phyloP scores from a whole-genome alignment of 2,113 vertebrate genomes.

The Menura novaehollandiae region DNA sequence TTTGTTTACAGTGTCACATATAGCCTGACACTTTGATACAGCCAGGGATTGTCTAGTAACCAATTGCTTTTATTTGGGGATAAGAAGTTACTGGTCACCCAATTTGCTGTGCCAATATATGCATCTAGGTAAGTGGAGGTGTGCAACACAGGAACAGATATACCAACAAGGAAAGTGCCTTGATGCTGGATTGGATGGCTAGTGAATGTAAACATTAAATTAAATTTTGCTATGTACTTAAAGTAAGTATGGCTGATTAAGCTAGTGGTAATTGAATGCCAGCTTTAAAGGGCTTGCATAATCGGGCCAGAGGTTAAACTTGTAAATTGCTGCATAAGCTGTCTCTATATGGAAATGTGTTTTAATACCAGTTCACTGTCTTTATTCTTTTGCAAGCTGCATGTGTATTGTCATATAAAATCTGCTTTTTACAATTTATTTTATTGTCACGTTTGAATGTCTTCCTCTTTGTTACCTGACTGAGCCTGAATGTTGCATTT shows the following conservation, averaged over 20 bases:
- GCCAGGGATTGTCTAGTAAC: background rate
- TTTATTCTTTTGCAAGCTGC: conserved; percentile 42
- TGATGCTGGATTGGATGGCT: conserved; percentile 30
- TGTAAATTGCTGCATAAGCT: conserved; percentile 30
- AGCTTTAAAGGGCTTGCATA: conserved; percentile 23
- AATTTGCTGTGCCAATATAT: background rate
- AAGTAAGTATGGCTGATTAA: background rate
- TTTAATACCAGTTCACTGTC: conserved; percentile 10
- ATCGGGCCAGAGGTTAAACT: background rate
- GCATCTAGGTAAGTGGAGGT: background rate
- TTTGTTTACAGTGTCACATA: background rate
- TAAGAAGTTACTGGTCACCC: background rate
- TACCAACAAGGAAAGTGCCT: conserved; percentile 31
- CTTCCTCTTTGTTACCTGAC: background rate
- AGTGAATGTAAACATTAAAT: conserved; percentile 40
- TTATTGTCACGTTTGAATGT: background rate
- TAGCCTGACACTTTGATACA: background rate
- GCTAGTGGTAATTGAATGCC: conserved; percentile 8
- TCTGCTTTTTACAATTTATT: conserved; percentile 27
- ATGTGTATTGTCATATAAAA: conserved; percentile 50
- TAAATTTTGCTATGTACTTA: background rate
- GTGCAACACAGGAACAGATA: background rate
- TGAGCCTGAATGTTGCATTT: conserved; percentile 1
- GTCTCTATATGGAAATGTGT: background rate
- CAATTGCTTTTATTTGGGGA: background rate